Evolutionary conservation across 2,797 vertebrate species (phyloP).

Genomic region (Dicrostonyx torquatus): DNA sequence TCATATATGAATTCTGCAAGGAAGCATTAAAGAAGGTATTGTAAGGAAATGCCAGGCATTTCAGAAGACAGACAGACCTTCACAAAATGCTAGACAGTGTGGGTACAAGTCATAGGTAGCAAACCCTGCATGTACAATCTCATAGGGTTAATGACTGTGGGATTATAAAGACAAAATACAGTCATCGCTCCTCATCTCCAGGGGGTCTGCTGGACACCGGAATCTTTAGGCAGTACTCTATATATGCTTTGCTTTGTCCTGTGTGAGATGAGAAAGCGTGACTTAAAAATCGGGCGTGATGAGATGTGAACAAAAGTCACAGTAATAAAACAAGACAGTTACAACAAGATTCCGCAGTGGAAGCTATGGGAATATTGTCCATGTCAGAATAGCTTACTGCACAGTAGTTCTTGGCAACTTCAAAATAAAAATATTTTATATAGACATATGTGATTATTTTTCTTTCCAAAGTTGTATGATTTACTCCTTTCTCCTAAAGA

Average conservation of each 20-base stretch:
- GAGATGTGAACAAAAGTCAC: neutral
- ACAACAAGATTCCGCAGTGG: neutral
- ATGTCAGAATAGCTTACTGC: neutral
- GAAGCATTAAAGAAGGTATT: neutral
- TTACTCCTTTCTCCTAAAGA: neutral
- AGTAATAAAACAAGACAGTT: neutral
- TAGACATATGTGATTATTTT: neutral
- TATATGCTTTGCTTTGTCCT: neutral
- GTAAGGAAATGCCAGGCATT: slow-evolving; percentile 1
- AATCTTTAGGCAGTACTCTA: neutral
- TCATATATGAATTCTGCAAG: neutral
- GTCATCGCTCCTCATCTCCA: neutral
- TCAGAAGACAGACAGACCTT: slow-evolving; percentile 20
- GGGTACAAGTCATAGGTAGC: neutral
- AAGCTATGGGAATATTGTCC: neutral
- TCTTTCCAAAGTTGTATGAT: neutral
- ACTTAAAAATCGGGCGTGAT: neutral
- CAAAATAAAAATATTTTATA: neutral
- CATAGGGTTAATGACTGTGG: neutral
- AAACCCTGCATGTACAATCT: neutral
- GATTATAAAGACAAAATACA: neutral
- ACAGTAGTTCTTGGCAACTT: neutral
- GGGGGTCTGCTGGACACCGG: too few species aligned
- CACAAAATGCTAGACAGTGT: neutral
- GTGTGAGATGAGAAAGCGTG: neutral